These are phyloP conservation scores for Corbicula japonica DNA, from an alignment of 2,888 invertebrate species.

Conservation along the genomic window DNA sequence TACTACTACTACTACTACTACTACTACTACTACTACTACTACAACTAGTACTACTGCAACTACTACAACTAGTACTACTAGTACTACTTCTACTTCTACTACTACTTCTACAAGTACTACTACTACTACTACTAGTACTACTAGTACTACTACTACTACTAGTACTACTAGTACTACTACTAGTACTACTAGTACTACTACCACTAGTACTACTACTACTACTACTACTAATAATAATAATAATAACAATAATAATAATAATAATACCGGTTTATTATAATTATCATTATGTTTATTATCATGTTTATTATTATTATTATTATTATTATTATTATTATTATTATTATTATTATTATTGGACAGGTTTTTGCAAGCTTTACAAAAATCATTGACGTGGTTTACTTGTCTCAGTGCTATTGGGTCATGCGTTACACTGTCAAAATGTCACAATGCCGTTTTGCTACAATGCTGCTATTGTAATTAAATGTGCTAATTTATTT, in stretches of 20 bases:
- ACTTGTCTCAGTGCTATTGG: no score
- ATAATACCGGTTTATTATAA: no score
- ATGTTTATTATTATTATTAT: no score
- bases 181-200: conserved; percentile 21
- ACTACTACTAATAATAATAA: conserved; percentile 21
- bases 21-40: conserved; percentile 11
- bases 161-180: conserved; percentile 19
- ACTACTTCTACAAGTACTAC: conserved; percentile 13
- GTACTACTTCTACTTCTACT: conserved; percentile 11
- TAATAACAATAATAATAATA: conserved; percentile 15
- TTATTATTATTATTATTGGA: no score
- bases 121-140: conserved; percentile 15
- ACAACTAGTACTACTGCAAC: conserved; percentile 17
- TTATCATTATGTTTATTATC: no score
- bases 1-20: conserved; percentile 14
- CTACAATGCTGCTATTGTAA: no score
- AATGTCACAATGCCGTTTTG: no score
- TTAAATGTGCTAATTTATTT: no score
- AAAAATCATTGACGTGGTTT: no score
- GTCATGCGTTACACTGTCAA: no score
- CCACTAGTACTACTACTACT: conserved; percentile 27
- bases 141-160: conserved; percentile 21
- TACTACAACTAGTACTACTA: conserved; percentile 19
- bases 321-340: no score
- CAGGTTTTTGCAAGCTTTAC: no score